Evolutionary conservation across 2,113 vertebrate genomes (phyloP), one percentile per base, ranked within the genome.

Genomic region (Oncorhynchus clarkii): DNA sequence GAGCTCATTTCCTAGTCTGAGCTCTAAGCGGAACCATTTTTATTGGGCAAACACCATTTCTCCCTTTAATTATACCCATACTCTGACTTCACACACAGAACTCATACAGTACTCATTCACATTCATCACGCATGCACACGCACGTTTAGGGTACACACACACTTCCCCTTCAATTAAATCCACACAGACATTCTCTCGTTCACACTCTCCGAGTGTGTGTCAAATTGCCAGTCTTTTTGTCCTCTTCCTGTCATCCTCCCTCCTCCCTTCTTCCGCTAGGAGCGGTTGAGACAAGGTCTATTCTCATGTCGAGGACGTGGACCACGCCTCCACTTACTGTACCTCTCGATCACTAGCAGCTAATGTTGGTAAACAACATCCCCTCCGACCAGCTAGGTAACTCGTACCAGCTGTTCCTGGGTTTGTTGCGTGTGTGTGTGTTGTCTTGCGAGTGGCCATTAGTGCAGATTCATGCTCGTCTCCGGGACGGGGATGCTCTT

Each of bases 1-100:
- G 79, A 91, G 75, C 86, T 86, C 65, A 73, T 90, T 90, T 90
- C 87, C 89, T 89, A 87, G 83, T 77, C 87, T 80, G 51, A 54
- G 85, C 74, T 84, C 85, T 77, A 87, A 89, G 83, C 29, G 20
- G 76, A 80, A 84, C 73, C 74, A 82, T 87, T 86, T 88, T 45
- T 88, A 87, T 78, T 82, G 81, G 80, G 79, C 86, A 88, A 88
- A 90, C 87, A 81, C 76, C 72, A 20, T 73, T 82, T 18, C 13
- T 9, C 70, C 49, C 81, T 89, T 83, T 90, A 88, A 90, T 89
- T 78, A 85, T 81, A 85, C 54, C 74, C 84, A 84, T 81, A 73
- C 65, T 73, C 68, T 29, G 27, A 75, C 39, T 31, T 12, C 64
- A 9, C 71, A 72, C 39, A 79, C 2, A 45, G 8, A 45, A 45